A percentile compares a stretch with the other conserved stretches of the same genome.
These are phyloP conservation scores for Pharmacophagus antenor DNA, from an alignment of 2,888 invertebrate genomes.

Conservation along the genomic window DNA sequence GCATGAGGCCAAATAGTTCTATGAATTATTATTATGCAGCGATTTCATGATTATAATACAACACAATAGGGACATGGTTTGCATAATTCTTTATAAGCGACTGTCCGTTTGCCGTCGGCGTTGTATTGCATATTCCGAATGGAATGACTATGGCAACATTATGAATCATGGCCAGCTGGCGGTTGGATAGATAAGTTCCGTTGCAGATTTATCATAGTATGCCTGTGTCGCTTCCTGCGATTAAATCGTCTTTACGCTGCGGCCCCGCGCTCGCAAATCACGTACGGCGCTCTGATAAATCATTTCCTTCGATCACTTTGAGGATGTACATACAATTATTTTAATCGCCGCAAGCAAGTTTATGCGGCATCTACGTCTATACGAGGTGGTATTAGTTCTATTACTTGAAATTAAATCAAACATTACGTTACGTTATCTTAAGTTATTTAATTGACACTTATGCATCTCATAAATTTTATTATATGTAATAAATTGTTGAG, in stretches of 20 bases:
- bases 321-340: constrained; percentile 37
- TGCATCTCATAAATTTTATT: too few relatives aligned
- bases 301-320: constrained; percentile 58
- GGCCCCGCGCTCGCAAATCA: constrained; percentile 66
- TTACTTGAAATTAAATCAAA: background rate
- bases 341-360: constrained; percentile 6
- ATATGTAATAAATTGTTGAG: too few relatives aligned
- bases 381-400: background rate
- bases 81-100: constrained; percentile 40
- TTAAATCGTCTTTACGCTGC: constrained; percentile 53
- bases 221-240: constrained; percentile 71
- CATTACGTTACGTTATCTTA: background rate
- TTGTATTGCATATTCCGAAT: constrained; percentile 43
- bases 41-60: constrained; percentile 29
- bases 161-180: constrained; percentile 64
- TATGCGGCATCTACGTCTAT: background rate
- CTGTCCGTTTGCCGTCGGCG: constrained; percentile 34
- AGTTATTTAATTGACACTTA: background rate
- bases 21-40: constrained; percentile 28
- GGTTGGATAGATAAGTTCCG: constrained; percentile 73
- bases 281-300: constrained; percentile 65
- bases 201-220: constrained; percentile 55
- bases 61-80: constrained; percentile 28
- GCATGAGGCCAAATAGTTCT: constrained; percentile 11
- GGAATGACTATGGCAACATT: constrained; percentile 53